These are phyloP conservation scores for Axis porcinus DNA, from an alignment of 2,113 vertebrate species.

Conservation along the genomic window DNA sequence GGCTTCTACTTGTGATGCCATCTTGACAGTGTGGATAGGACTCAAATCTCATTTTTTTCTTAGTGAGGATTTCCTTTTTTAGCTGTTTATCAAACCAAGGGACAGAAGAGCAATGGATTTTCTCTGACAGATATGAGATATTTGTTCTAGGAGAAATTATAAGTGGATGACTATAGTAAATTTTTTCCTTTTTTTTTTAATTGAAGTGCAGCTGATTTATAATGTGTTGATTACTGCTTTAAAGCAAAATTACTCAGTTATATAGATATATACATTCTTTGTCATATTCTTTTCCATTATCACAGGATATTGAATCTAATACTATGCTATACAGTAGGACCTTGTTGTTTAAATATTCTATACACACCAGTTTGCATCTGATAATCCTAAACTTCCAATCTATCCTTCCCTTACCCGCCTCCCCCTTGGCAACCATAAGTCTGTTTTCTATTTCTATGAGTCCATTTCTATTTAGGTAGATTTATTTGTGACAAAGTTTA, in stretches of 20 bases:
- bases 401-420: not conserved
- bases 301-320: not conserved
- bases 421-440: not conserved
- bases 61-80: not conserved
- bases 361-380: not conserved
- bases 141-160: conserved; percentile 13
- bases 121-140: not conserved
- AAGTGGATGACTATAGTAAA: not conserved
- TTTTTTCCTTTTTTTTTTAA: not conserved
- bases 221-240: not conserved
- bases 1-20: not conserved
- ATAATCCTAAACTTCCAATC: not conserved
- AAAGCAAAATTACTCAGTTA: not conserved
- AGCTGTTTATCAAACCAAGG: not conserved
- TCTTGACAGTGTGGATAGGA: not conserved
- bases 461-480: not conserved
- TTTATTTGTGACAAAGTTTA: not conserved
- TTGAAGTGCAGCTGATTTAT: not conserved
- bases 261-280: not conserved
- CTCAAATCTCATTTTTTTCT: not conserved
- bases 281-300: not conserved
- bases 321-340: not conserved
- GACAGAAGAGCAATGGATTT: not conserved
- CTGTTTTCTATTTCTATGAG: not conserved
- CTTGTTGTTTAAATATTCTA: not conserved